Conservation (phyloP, 2,797 vertebrate species). For the Dermochelys coriacea region DNA sequence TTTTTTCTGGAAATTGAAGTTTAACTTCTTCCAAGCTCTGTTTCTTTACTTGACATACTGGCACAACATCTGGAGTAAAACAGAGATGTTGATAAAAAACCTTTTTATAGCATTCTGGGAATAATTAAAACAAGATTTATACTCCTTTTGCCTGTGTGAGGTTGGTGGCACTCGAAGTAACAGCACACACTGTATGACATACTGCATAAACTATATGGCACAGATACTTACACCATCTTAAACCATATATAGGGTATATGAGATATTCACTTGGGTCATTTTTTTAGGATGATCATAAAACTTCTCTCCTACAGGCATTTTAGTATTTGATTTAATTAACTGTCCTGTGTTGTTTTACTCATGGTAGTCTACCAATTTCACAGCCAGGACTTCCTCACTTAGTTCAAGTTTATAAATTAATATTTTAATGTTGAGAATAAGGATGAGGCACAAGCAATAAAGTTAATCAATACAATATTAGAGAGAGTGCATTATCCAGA, state of each 20-base stretch:
- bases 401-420: neutral
- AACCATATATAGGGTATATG: neutral
- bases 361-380: neutral
- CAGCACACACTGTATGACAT: neutral
- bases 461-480: neutral
- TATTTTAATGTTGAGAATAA: neutral
- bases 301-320: neutral
- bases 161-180: neutral
- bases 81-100: neutral
- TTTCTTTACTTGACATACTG: conserved; percentile 44
- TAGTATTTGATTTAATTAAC: neutral
- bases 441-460: neutral
- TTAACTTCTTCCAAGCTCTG: conserved; percentile 21
- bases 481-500: neutral
- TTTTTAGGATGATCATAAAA: neutral
- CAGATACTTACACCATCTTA: neutral
- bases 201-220: neutral
- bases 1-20: conserved; percentile 53
- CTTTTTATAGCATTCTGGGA: no score
- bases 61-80: conserved; percentile 13
- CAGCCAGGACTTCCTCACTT: neutral
- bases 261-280: neutral
- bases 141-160: neutral
- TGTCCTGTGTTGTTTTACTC: neutral
- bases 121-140: neutral